Evolutionary conservation across 2,888 invertebrate species (phyloP).

Genomic region (Zele albiditarsus): DNA sequence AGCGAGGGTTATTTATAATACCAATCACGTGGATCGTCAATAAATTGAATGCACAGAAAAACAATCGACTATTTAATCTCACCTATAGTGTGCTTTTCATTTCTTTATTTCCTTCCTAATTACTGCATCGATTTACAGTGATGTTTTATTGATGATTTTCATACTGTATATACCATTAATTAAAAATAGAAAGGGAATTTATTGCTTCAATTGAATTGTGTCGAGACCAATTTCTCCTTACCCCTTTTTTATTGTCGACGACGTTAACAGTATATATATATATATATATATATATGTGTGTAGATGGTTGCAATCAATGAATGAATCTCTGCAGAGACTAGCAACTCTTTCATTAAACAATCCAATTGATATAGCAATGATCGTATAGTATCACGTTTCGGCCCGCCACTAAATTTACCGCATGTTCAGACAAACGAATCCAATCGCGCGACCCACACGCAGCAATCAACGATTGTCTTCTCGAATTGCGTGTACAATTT

Average conservation of each 20-base stretch:
- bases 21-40: no score
- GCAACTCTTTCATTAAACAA: slow-evolving; percentile 14
- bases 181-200: not conserved
- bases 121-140: no score
- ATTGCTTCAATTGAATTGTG: slow-evolving; percentile 8
- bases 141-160: no score
- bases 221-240: not conserved
- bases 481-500: not conserved
- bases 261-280: not conserved
- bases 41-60: no score
- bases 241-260: not conserved
- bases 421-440: slow-evolving; percentile 25
- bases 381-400: slow-evolving; percentile 4
- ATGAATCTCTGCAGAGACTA: slow-evolving; percentile 17
- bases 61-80: no score
- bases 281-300: not conserved
- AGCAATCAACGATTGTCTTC: slow-evolving; percentile 15
- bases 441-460: slow-evolving; percentile 1
- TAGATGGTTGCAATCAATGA: slow-evolving; percentile 16
- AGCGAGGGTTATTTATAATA: not conserved
- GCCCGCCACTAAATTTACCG: slow-evolving; percentile 26
- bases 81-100: no score
- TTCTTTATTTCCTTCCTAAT: no score
- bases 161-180: no score
- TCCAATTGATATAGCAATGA: slow-evolving; percentile 24